Percentiles rank a stretch among this genome's conserved stretches.
phyloP scores from a whole-genome alignment of 2,888 invertebrate genomes.

The Cheilosia urbana region DNA sequence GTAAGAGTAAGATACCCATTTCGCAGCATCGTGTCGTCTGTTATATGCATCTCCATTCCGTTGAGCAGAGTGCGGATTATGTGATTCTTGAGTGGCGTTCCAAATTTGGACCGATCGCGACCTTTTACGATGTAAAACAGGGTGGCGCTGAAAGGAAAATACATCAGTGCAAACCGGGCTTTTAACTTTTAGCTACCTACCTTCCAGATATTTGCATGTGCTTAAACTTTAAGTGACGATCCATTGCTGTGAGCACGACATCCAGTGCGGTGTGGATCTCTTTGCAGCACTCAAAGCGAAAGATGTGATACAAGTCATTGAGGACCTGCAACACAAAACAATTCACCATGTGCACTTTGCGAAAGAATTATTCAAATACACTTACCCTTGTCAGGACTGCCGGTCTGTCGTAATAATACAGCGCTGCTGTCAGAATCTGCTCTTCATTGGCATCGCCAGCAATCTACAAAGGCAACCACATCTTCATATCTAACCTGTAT shows the following conservation, averaged over 20 bases:
- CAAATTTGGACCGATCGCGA: slow-evolving; percentile 90
- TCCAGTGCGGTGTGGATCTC: slow-evolving; percentile 90
- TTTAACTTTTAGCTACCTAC: slow-evolving; percentile 84
- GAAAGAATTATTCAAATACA: background rate
- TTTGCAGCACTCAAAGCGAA: slow-evolving; percentile 92
- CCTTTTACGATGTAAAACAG: slow-evolving; percentile 97
- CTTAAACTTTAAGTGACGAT: slow-evolving; percentile 92
- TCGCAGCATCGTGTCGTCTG: slow-evolving; percentile 96
- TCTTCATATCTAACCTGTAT: background rate
- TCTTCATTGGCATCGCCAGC: slow-evolving; percentile 96
- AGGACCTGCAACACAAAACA: slow-evolving; percentile 86
- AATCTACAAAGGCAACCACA: slow-evolving; percentile 85
- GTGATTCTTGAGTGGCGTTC: slow-evolving; percentile 89
- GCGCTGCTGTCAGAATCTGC: slow-evolving; percentile 94
- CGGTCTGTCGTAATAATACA: slow-evolving; percentile 93
- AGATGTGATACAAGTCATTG: slow-evolving; percentile 95
- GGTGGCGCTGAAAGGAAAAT: slow-evolving; percentile 89
- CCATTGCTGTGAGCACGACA: slow-evolving; percentile 95
- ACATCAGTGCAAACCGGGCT: background rate
- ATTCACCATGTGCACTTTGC: background rate
- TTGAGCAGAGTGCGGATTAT: slow-evolving; percentile 93
- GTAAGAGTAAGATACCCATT: slow-evolving; percentile 98
- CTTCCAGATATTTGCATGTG: slow-evolving; percentile 97
- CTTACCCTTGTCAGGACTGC: slow-evolving; percentile 87
- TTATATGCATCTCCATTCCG: slow-evolving; percentile 93